Base-by-base conservation (phyloP, 2,113 vertebrate genomes). In the Pithys albifrons region DNA sequence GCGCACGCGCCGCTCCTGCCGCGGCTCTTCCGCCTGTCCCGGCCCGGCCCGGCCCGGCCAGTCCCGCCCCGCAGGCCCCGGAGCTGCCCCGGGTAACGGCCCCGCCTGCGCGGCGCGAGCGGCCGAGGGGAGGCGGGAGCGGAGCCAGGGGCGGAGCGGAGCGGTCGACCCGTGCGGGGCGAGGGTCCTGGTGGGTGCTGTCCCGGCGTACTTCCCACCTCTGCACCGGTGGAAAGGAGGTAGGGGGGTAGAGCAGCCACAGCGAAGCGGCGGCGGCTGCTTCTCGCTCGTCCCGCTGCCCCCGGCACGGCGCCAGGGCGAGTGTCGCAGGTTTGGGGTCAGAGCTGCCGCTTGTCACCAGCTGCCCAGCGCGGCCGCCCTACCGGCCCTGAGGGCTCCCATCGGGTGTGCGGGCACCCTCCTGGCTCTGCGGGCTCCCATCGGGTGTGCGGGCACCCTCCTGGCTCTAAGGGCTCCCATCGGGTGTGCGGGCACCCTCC, bases 401-500 rank as follows among this genome's bases (percentile, higher is more conserved):
- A 8, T 12, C 5, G 18, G 31, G 19, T 11, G 9, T 54, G 28
- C 28, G 6, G 52, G 52, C 13, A 16, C 23, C 12, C 18, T 18
- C 46, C 59, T 45, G 9, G 31, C 0, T 1, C 43, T 2, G 31
- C 12, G 64, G 43, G 52, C 12, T 80, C 2, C 13, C 10, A 8
- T 12, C 5, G 18, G 31, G 16, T 11, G 9, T 54, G 28, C n/a
- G n/a, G n/a, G n/a, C n/a, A n/a, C n/a, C n/a, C n/a, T n/a, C n/a
- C n/a, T n/a, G n/a, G n/a, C 0, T 1, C 45, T 2, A 35, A 12
- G 73, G 37, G 52, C 13, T 76, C 2, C 14, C 10, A 8, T 12
- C 5, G 18, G 31, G 19, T 11, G 9, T 54, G 28, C 28, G 6
- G 52, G 52, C 13, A 16, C 23, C 12, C 18, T 18, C 46, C 59